These are phyloP conservation scores for Threskiornis aethiopicus DNA, from an alignment of 2,797 vertebrate species.

Conservation along the genomic window DNA sequence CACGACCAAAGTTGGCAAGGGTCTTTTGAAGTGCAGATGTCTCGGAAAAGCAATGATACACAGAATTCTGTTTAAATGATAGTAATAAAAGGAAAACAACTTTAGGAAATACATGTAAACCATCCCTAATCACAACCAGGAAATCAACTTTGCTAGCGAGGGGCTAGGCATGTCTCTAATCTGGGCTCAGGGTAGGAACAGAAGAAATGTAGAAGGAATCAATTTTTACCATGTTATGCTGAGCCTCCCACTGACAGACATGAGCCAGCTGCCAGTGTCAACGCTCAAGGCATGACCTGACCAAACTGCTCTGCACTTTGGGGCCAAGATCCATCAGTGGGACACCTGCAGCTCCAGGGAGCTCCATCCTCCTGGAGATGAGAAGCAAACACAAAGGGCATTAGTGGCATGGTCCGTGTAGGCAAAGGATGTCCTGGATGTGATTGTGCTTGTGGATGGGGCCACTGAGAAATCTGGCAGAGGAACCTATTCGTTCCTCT, in stretches of 20 bases:
- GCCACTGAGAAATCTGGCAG: background rate
- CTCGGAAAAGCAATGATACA: background rate
- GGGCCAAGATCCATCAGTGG: background rate
- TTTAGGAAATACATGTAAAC: slow-evolving; percentile 41
- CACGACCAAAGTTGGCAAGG: background rate
- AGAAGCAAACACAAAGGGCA: background rate
- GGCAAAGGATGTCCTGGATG: background rate
- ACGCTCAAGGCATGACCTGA: background rate
- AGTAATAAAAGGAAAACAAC: slow-evolving; percentile 46
- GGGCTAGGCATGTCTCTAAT: slow-evolving; percentile 18
- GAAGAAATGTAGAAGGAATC: slow-evolving; percentile 39
- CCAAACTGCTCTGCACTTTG: rapidly evolving
- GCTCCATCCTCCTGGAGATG: background rate
- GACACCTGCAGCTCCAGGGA: background rate
- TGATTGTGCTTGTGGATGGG: rapidly evolving
- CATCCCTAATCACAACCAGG: slow-evolving; percentile 56
- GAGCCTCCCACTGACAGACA: slow-evolving; percentile 44
- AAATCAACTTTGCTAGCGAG: slow-evolving; percentile 2
- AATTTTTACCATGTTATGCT: slow-evolving; percentile 30
- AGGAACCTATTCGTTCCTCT: background rate
- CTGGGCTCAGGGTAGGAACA: slow-evolving; percentile 29
- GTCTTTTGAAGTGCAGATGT: slow-evolving; percentile 11
- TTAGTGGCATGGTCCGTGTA: rapidly evolving
- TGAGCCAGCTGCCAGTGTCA: slow-evolving; percentile 1
- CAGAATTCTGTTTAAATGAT: background rate